Evolutionary conservation across 2,113 vertebrate genomes (phyloP), one percentile per base, ranked within the genome.

Genomic region (Neolamprologus longior): DNA sequence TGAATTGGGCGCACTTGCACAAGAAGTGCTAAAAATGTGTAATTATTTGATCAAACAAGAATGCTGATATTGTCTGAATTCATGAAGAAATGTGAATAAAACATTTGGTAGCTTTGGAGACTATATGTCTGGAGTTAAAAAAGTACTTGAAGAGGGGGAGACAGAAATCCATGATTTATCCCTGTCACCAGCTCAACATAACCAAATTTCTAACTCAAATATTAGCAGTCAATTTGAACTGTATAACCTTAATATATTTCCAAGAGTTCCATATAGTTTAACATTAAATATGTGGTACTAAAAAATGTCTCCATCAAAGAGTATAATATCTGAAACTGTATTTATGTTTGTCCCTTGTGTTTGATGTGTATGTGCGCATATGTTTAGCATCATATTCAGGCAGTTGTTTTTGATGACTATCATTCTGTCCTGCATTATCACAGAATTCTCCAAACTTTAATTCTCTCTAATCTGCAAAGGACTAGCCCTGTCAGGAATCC

Each of bases 391-490:
- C 14, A 47, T 47, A 73, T 76, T 47, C 71, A 0, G n/a, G 31
- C 7, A 80, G 52, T 0, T 80, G 52, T 24, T 55, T 21, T 21
- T 66, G 26, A 45, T 8, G 5, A 26, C 11, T 12, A 58, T 42
- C 11, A 79, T 71, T 37, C 33, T 63, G 28, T 86, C 33, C 26
- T 45, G 4, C 24, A 52, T 84, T 58, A 85, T 89, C 17, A 76
- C 47, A 61, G 10, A 87, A 54, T 73, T 66, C 73, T 24, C 3
- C 2, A 2, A 57, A 45, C 24, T 8, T 17, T 82, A 86, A 89
- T 83, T 91, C 78, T 28, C 53, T 61, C 53, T 92, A 83, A 94
- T 90, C 89, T 87, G 35, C 21, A 28, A 53, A 45, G 14, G 26
- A 12, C 80, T 9, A 66, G 7, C 50, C 31, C 35, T 84, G 55